Evolutionary conservation across 2,113 vertebrate genomes (phyloP).

Genomic region (Seriola aureovittata): DNA sequence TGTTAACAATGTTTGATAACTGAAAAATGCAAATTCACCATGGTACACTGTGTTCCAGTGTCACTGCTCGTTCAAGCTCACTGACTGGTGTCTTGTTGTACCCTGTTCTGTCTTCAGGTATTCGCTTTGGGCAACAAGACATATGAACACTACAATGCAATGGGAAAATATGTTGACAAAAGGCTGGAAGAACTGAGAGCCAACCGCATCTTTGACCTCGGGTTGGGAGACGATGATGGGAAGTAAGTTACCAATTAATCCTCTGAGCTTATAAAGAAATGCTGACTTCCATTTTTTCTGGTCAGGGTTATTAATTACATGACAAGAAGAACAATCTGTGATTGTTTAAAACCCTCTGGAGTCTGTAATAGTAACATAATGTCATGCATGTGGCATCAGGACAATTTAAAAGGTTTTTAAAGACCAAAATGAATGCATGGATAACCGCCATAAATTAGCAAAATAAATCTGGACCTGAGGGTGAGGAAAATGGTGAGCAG

Average conservation of each 20-base stretch:
- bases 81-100: background rate
- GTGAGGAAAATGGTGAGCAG: background rate
- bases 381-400: no score
- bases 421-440: no score
- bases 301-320: background rate
- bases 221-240: constrained; percentile 94
- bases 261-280: background rate
- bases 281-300: background rate
- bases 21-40: background rate
- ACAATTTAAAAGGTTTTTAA: no score
- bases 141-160: constrained; percentile 98
- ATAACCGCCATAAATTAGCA: no score
- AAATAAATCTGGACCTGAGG: no score
- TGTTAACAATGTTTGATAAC: background rate
- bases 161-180: constrained; percentile 97
- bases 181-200: constrained; percentile 93
- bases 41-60: background rate
- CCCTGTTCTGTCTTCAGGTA: constrained; percentile 83
- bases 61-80: background rate
- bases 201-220: constrained; percentile 94
- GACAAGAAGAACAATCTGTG: no score
- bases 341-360: no score
- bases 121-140: constrained; percentile 98
- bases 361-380: no score
- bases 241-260: constrained; percentile 89